These are phyloP conservation scores for Perdita meconis DNA, from an alignment of 2,888 invertebrate species.

Conservation along the genomic window DNA sequence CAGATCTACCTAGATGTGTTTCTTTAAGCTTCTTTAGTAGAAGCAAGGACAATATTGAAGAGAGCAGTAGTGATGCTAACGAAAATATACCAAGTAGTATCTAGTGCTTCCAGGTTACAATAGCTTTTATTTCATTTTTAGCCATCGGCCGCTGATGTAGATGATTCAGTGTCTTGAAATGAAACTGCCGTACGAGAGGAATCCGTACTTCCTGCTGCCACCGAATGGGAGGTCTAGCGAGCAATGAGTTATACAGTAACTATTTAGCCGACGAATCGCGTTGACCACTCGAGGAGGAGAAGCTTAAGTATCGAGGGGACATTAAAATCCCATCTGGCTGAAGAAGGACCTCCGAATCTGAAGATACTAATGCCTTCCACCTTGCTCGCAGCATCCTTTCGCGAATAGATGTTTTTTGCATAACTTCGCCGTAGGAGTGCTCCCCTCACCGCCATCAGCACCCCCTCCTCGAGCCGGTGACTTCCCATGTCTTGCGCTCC, in stretches of 20 bases:
- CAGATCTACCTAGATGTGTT: no score
- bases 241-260: no score
- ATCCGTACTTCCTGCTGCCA: neutral
- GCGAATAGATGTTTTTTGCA: conserved; percentile 65
- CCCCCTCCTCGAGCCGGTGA: conserved; percentile 49
- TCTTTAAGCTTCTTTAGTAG: no score
- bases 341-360: conserved; percentile 28
- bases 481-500: conserved; percentile 51
- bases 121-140: no score
- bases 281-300: conserved; percentile 5
- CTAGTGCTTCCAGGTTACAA: no score
- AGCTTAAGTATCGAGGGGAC: conserved; percentile 11
- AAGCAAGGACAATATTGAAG: no score
- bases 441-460: conserved; percentile 64
- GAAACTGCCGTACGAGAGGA: no score
- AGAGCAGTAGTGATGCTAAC: no score
- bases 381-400: conserved; percentile 57
- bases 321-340: conserved; percentile 42
- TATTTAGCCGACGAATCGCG: neutral
- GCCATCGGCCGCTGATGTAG: no score
- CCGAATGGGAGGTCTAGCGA: neutral
- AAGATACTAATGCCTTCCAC: conserved; percentile 48
- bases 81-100: no score
- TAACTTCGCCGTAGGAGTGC: conserved; percentile 56
- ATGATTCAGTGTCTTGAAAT: no score